A percentile compares a stretch with the other conserved stretches of the same genome.
Evolutionary conservation across 2,888 invertebrate genomes (phyloP).

Genomic region (Netelia melanura): DNA sequence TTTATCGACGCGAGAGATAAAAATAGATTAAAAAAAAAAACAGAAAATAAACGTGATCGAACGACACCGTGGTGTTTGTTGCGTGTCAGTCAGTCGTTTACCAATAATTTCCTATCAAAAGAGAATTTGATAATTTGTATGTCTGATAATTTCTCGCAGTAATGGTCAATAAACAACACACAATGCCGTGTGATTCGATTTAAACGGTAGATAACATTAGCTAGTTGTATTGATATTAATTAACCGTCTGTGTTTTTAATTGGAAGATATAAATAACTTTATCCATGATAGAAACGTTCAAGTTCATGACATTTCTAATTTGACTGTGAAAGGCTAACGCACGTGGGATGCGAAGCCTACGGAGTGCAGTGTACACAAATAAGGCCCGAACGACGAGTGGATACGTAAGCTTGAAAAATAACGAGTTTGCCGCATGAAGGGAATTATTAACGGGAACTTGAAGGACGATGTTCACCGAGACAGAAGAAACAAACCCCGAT

Average conservation of each 20-base stretch:
- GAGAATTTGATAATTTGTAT: not conserved
- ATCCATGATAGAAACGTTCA: not conserved
- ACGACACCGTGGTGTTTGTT: not conserved
- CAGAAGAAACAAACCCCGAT: not conserved
- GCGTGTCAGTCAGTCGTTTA: not conserved
- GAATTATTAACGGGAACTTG: not conserved
- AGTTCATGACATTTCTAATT: not conserved
- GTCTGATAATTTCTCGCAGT: not conserved
- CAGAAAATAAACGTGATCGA: slow-evolving; percentile 9
- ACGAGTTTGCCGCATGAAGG: not conserved
- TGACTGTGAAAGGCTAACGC: not conserved
- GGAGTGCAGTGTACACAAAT: not conserved
- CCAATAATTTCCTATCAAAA: not conserved
- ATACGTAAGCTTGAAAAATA: not conserved
- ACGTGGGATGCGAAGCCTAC: not conserved
- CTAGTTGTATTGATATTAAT: too few species aligned
- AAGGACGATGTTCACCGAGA: not conserved
- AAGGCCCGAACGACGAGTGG: not conserved
- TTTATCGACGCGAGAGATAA: not conserved
- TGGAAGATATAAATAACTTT: too few species aligned
- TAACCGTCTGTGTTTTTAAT: too few species aligned
- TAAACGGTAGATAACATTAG: too few species aligned
- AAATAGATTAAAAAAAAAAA: slow-evolving; percentile 33
- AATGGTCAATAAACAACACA: not conserved
- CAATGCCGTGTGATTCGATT: too few species aligned